phyloP scores from a whole-genome alignment of 1,140 invertebrate genomes.

The Pogonognathellus flavescens region DNA sequence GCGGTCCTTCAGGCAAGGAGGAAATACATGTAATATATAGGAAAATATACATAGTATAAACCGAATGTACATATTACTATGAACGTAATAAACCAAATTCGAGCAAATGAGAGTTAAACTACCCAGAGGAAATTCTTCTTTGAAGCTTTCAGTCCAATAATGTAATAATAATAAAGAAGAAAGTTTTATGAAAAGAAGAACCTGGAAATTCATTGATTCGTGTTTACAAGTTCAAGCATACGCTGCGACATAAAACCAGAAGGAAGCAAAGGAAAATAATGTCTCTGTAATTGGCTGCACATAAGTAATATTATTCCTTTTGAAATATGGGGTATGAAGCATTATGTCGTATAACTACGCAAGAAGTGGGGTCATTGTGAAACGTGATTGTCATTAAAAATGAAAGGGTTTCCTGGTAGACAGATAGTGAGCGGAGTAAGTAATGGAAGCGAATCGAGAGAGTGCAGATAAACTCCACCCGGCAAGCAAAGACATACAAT shows the following conservation, averaged over 20 bases:
- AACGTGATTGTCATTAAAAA: conserved; percentile 45
- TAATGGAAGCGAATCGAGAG: background rate
- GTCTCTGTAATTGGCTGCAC: too few species aligned
- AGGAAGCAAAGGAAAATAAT: too few species aligned
- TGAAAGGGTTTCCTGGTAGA: conserved; percentile 15
- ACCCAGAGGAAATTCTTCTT: background rate
- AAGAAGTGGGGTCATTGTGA: conserved; percentile 27
- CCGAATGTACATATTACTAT: too few species aligned
- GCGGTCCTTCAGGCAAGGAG: background rate
- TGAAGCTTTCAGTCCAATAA: too few species aligned
- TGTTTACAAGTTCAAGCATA: too few species aligned
- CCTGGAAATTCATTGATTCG: background rate
- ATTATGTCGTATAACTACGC: background rate
- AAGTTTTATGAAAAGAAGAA: background rate
- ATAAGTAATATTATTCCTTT: too few species aligned
- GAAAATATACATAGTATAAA: background rate
- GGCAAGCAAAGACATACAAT: background rate
- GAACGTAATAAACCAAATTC: too few species aligned
- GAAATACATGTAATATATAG: conserved; percentile 18
- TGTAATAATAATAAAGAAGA: background rate
- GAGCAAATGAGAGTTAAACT: conserved; percentile 6
- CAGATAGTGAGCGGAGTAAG: conserved; percentile 1
- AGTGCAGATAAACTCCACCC: conserved; percentile 15
- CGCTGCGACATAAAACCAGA: too few species aligned
- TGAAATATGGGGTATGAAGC: too few species aligned